A percentile compares a stretch with the other conserved stretches of the same genome.
These are phyloP conservation scores for Papilio machaon DNA, from an alignment of 1,140 invertebrate genomes.

Conservation along the genomic window DNA sequence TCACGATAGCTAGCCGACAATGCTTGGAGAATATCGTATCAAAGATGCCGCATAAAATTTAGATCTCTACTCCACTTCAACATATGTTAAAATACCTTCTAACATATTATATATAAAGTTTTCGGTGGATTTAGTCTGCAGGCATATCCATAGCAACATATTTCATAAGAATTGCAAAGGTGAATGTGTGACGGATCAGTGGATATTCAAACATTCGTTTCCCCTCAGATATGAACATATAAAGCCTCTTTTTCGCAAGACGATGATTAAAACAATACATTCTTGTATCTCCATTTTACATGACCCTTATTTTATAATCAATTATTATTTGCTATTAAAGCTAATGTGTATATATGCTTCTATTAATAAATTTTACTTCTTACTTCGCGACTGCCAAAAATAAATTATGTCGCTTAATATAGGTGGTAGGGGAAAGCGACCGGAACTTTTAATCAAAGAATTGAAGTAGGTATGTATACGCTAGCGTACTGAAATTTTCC, in stretches of 20 bases:
- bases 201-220: slow-evolving; percentile 62
- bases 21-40: slow-evolving; percentile 35
- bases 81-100: slow-evolving; percentile 34
- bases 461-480: background rate
- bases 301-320: background rate
- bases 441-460: background rate
- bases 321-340: background rate
- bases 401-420: background rate
- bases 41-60: slow-evolving; percentile 40
- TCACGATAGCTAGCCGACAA: slow-evolving; percentile 40
- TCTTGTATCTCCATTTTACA: background rate
- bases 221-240: slow-evolving; percentile 45
- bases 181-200: slow-evolving; percentile 60
- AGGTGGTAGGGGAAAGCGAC: background rate
- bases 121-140: slow-evolving; percentile 29
- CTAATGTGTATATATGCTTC: background rate
- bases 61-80: background rate
- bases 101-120: slow-evolving; percentile 37
- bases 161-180: slow-evolving; percentile 40
- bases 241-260: slow-evolving; percentile 38
- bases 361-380: background rate
- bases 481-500: background rate
- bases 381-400: background rate
- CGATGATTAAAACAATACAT: slow-evolving; percentile 42
- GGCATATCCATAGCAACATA: slow-evolving; percentile 37